Conservation (phyloP, 1,140 invertebrate genomes). For the Diorhabda sublineata region DNA sequence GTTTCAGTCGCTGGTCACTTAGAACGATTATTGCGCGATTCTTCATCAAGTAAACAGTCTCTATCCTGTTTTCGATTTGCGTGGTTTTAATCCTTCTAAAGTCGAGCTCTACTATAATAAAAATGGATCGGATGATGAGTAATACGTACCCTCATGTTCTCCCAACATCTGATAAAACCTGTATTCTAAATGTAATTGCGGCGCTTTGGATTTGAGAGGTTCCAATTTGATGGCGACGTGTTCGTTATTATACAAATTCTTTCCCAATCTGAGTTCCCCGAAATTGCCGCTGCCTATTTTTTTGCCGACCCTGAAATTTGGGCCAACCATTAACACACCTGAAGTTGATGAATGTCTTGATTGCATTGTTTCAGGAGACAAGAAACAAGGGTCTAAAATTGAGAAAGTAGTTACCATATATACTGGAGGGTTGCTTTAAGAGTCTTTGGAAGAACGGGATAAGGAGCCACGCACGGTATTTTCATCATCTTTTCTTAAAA, state of each 20-base stretch:
- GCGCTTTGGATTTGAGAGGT: slow-evolving; percentile 99
- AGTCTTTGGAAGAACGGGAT: neutral
- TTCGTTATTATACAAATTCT: slow-evolving; percentile 99
- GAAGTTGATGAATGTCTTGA: slow-evolving; percentile 30
- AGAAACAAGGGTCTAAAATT: slow-evolving; percentile 30
- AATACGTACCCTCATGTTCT: slow-evolving; percentile 59
- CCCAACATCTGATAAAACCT: slow-evolving; percentile 99
- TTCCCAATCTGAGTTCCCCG: slow-evolving; percentile 95
- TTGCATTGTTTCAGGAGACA: slow-evolving; percentile 23
- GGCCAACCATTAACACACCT: slow-evolving; percentile 91
- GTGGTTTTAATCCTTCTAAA: too few species aligned
- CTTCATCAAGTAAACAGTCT: too few species aligned
- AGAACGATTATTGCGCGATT: too few species aligned
- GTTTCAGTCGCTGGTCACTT: too few species aligned
- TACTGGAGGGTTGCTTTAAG: slow-evolving; percentile 15
- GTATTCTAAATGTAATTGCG: slow-evolving; percentile 99
- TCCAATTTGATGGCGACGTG: slow-evolving; percentile 99
- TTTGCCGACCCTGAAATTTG: slow-evolving; percentile 99
- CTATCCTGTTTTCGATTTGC: too few species aligned
- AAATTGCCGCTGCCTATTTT: slow-evolving; percentile 99
- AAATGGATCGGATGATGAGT: too few species aligned
- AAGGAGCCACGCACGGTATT: slow-evolving; percentile 5
- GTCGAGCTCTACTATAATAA: too few species aligned
- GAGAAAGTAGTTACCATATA: slow-evolving; percentile 23
- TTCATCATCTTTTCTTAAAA: slow-evolving; percentile 9